Base-by-base conservation (phyloP, 2,888 invertebrate species). In the Chymomyza procnemis region DNA sequence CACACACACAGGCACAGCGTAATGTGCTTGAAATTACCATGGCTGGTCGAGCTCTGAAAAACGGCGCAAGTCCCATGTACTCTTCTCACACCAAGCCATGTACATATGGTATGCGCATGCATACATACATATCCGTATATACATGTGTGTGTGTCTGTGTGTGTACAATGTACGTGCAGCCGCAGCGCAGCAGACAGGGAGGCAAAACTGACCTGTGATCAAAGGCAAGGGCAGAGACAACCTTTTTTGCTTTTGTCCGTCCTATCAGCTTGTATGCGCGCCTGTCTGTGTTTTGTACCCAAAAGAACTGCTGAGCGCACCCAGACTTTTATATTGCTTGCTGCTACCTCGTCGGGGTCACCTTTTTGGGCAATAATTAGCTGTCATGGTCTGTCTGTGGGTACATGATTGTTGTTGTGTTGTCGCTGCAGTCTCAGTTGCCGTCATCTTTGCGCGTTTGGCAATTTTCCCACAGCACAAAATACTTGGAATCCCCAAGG, bases 161-260 rank as follows among this genome's bases (percentile, higher is more conserved):
- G n/a, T n/a, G n/a, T n/a, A 46, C 54, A 64, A 8, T 19, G 9
- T 21, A 12, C 14, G 34, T 46, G 48, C 52, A 57, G 21, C 26
- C 55, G 63, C 18, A 18, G 21, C 46, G 46, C 54, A 48, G 30
- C 66, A 71, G 69, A 77, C 48, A 68, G 75, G 83, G 76, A 69
- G 80, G 77, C 46, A 75, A 80, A 71, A 86, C 87, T 86, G 80
- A 80, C 80, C 80, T 86, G 80, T 75, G 80, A 80, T 86, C 87
- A 73, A 77, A 74, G 34, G 19, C 59, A 73, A 77, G 71, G 34
- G 19, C 59, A 65, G 64, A 12, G 26, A 48, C 41, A 60, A 57
- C 50, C 56, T 52, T 47, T 52, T 47, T 52, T 58, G 18, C 46
- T 55, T 59, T 61, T 67, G 59, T 73, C 34, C 12, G 34, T 41